Conservation (phyloP, 2,797 vertebrate genomes). For the Coilia nasus region DNA sequence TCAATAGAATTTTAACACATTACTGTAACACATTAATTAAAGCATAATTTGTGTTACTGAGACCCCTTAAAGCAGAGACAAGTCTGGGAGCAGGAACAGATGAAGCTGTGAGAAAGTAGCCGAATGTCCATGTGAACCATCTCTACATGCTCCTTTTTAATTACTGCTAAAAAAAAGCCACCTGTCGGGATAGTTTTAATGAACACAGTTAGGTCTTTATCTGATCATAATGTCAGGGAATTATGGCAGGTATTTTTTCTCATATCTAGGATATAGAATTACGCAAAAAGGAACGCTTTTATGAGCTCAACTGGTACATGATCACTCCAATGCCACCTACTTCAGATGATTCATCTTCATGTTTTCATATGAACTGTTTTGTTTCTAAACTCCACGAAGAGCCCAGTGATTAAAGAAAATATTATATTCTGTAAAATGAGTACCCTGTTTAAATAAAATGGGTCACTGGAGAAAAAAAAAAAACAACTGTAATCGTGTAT, state of each 20-base stretch:
- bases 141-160: neutral
- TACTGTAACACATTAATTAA: neutral
- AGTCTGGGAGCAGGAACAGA: neutral
- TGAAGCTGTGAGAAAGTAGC: neutral
- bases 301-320: neutral
- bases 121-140: neutral
- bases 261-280: neutral
- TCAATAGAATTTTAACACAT: neutral
- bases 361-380: neutral
- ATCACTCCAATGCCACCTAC: neutral
- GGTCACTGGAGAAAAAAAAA: neutral
- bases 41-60: neutral
- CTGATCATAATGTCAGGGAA: neutral
- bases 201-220: neutral
- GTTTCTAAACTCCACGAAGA: slow-evolving; percentile 5
- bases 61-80: neutral
- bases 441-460: neutral
- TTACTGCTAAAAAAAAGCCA: neutral
- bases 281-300: neutral
- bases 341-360: neutral
- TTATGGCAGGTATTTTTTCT: neutral
- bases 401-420: neutral
- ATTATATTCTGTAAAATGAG: neutral
- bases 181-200: neutral
- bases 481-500: neutral